Base-by-base conservation (phyloP, 2,888 invertebrate species). In the Drosophila yooni region DNA sequence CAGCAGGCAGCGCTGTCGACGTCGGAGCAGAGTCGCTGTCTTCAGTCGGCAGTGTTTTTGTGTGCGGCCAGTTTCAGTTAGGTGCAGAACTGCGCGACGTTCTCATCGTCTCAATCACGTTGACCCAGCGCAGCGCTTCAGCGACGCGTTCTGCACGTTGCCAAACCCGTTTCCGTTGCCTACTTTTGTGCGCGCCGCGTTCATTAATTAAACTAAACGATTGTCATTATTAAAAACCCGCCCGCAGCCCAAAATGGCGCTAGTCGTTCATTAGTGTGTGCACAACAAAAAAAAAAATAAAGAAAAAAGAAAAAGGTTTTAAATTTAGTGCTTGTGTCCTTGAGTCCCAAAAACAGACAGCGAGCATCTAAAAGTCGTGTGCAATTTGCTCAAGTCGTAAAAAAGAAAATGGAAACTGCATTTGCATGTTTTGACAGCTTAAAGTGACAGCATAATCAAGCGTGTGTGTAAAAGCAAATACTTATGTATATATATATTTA, bases 21-120 rank as follows among this genome's bases (percentile, higher is more conserved):
- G 70, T 50, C 43, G 59, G 40, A 48, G 73, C 68, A 66, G 64
- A 57, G 59, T 54, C 46, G 70, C 59, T 66, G 38, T 36, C 70
- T 70, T 74, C 88, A 70, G 60, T 76, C 72, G 57, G 58, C 58
- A 61, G 59, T 53, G 59, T 58, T 58, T 62, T 53, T 64, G 48
- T 58, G 48, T 71, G 63, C 68, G 69, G 69, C 70, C 68, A 40
- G 57, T 43, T 73, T 87, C 89, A 90, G 85, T 85, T 88, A 76
- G 90, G 70, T 88, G 88, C 83, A 75, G 85, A 88, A 75, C 86
- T 75, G 88, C 71, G 82, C 85, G 77, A 83, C 51, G 82, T 84
- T 68, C 65, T 65, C 62, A 64, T 75, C 76, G 74, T 61, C 38
- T 40, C 51, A 29, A 59, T 50, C 27, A 40, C 40, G 54, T 66